These are phyloP conservation scores for Monoplex corrugatus DNA, from an alignment of 2,888 invertebrate genomes.

Conservation along the genomic window DNA sequence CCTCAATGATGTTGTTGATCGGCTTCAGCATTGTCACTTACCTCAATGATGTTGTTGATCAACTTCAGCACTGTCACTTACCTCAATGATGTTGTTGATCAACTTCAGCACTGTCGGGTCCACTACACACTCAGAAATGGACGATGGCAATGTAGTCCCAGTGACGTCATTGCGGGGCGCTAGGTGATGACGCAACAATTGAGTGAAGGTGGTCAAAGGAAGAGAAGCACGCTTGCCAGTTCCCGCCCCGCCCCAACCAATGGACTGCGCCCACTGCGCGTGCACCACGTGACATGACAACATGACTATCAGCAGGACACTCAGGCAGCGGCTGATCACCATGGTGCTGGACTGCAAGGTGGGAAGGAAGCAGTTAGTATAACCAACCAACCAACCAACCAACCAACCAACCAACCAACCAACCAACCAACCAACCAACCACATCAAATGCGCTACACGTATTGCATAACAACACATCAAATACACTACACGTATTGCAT, in stretches of 20 bases:
- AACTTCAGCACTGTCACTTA: neutral
- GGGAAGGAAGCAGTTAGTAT: neutral
- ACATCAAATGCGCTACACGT: neutral
- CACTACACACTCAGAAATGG: neutral
- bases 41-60: too few species aligned
- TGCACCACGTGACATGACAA: slow-evolving; percentile 5
- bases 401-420: neutral
- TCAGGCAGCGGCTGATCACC: neutral
- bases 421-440: neutral
- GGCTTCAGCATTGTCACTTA: too few species aligned
- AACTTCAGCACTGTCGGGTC: neutral
- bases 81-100: neutral
- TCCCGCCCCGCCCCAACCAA: slow-evolving; percentile 50
- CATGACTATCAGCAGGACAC: slow-evolving; percentile 1
- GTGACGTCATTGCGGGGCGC: neutral
- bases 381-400: neutral
- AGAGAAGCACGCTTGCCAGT: slow-evolving; percentile 33
- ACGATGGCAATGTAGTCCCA: neutral
- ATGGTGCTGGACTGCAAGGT: neutral
- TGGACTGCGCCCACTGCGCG: slow-evolving; percentile 50
- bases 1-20: too few species aligned
- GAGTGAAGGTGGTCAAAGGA: neutral
- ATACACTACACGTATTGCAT: too few species aligned
- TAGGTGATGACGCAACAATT: neutral
- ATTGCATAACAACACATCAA: too few species aligned